Base-by-base conservation (phyloP, 2,797 vertebrate genomes). In the Sciurus vulgaris region DNA sequence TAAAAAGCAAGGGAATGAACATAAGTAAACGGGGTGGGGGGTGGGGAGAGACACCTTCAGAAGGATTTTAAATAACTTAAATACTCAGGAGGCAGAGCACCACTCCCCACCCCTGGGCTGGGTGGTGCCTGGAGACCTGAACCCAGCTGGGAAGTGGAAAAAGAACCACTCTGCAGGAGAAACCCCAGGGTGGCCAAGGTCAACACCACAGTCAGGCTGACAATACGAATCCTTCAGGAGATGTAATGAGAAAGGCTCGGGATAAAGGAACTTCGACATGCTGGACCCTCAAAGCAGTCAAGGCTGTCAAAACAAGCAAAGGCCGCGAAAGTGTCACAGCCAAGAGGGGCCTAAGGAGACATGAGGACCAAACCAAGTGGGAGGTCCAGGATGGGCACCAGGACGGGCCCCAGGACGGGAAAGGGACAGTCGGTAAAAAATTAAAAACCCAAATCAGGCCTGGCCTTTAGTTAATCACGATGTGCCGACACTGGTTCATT, bases 191-290 rank as follows among this genome's bases (percentile, higher is more conserved):
- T 18, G 35, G 1, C 12, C 17, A 26, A 11, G 35, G 79, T 38
- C 70, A 61, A 9, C 1, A 6, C 18, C 30, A 28, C 3, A 6
- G 17, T n/a, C 44, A 5, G 1, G 1, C 1, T 17, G 15, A 67
- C 0, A 3, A 8, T 0, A 13, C 0, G 12, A 0, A 5, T 30
- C 35, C 9, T 35, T 22, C 17, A 47, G 18, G 3, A 0, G 14
- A 61, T 0, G 24, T 9, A 8, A 44, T 28, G 7, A 73, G 44
- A 28, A 24, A 1, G 20, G 44, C 33, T 82, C 22, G 7, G 28
- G 56, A 9, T 2, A 1, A 38, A 28, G 26, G 18, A 18, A 61
- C 41, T 22, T 22, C 30, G 38, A 41, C 13, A 59, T 4, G 14
- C 61, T 54, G 2, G 15, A 56, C 54, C 41, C 44, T 78, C 91